Evolutionary conservation across 2,797 vertebrate species (phyloP).

Genomic region (Sebastes nivosus): DNA sequence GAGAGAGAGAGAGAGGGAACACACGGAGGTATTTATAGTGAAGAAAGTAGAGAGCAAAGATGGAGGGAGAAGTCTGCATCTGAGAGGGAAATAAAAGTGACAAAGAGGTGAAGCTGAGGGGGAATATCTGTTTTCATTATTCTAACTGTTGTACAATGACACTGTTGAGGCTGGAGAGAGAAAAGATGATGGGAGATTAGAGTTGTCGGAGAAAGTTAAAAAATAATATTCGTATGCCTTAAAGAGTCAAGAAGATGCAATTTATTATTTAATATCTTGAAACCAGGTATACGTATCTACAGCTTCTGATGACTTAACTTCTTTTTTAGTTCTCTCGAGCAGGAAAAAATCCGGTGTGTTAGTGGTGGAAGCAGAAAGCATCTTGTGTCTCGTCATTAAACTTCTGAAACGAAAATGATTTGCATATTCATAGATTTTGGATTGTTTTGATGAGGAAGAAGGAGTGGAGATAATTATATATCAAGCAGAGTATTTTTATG

Average conservation of each 20-base stretch:
- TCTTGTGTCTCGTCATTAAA: not conserved
- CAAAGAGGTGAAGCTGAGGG: not conserved
- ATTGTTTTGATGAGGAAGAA: not conserved
- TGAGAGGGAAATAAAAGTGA: constrained; percentile 10
- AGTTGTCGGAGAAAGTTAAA: not conserved
- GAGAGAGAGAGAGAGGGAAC: constrained; percentile 41
- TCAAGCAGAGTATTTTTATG: not conserved
- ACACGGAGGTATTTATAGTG: constrained; percentile 63
- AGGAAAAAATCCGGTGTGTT: not conserved
- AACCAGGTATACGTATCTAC: not conserved
- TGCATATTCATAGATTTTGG: not conserved
- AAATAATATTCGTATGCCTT: not conserved
- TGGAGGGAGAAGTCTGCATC: constrained; percentile 29
- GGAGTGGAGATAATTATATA: too few species aligned
- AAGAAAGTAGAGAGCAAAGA: constrained; percentile 23
- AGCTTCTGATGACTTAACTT: not conserved
- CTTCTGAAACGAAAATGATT: not conserved
- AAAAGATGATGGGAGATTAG: not conserved
- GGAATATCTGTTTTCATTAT: not conserved
- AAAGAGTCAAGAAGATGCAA: not conserved
- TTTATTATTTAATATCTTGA: not conserved
- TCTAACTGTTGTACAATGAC: not conserved
- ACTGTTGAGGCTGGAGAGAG: not conserved
- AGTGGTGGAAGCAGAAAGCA: not conserved
- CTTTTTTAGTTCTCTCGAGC: not conserved